Evolutionary conservation across 2,113 vertebrate species (phyloP).

Genomic region (Excalfactoria chinensis): DNA sequence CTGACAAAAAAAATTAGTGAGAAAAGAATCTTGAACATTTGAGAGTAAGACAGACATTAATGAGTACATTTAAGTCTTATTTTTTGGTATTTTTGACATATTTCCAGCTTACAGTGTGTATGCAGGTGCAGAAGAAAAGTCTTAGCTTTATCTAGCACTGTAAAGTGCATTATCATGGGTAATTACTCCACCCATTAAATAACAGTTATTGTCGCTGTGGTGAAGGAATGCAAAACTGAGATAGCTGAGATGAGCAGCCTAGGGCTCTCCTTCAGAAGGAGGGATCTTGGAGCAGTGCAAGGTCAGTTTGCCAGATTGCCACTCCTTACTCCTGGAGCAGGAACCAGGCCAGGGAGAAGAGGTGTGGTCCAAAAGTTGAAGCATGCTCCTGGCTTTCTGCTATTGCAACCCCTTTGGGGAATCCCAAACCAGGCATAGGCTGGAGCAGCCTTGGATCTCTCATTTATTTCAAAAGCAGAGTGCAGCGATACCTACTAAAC

Average conservation of each 20-base stretch:
- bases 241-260: neutral
- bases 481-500: neutral
- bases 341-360: neutral
- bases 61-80: neutral
- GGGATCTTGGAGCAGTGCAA: neutral
- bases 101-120: neutral
- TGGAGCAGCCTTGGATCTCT: slow-evolving; percentile 1
- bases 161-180: neutral
- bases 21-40: neutral
- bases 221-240: neutral
- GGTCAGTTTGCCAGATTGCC: neutral
- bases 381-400: neutral
- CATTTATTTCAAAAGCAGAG: neutral
- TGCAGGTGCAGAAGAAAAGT: neutral
- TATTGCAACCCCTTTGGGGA: neutral
- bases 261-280: neutral
- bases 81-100: neutral
- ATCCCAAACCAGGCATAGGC: neutral
- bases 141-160: neutral
- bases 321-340: slow-evolving; percentile 8
- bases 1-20: neutral
- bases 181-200: neutral
- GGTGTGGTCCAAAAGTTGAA: neutral
- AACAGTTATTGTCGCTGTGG: neutral
- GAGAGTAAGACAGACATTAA: neutral